These are phyloP conservation scores for Endotricha flammealis DNA, from an alignment of 2,888 invertebrate species.

Conservation along the genomic window DNA sequence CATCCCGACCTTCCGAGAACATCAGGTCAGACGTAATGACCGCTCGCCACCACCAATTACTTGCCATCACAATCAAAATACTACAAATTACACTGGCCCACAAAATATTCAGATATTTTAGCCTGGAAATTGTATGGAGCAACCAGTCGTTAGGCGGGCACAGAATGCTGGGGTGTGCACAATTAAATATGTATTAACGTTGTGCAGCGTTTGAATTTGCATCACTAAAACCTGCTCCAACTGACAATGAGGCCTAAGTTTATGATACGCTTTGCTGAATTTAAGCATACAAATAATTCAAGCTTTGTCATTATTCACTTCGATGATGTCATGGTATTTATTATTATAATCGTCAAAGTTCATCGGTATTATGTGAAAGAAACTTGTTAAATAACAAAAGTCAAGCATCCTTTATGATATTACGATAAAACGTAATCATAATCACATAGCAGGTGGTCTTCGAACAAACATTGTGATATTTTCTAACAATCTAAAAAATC, in stretches of 20 bases:
- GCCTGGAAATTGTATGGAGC: constrained; percentile 23
- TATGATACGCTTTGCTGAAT: constrained; percentile 12
- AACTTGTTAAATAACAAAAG: neutral
- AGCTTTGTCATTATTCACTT: neutral
- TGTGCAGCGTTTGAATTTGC: constrained; percentile 42
- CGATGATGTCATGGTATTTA: neutral
- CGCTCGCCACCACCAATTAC: constrained; percentile 52
- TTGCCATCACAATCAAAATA: constrained; percentile 66
- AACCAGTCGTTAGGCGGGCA: constrained; percentile 41
- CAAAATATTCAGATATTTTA: constrained; percentile 16
- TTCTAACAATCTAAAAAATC: no score
- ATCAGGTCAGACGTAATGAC: constrained; percentile 53
- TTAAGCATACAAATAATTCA: neutral
- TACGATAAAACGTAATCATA: neutral
- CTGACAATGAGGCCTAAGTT: constrained; percentile 17
- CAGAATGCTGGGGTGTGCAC: constrained; percentile 54
- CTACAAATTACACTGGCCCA: constrained; percentile 57
- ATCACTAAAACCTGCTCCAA: constrained; percentile 10
- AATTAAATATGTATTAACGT: constrained; percentile 70
- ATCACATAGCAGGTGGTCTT: neutral
- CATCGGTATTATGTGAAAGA: neutral
- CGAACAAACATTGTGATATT: no score
- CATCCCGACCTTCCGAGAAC: constrained; percentile 55
- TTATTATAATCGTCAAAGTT: neutral
- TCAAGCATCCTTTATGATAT: neutral